Conservation (phyloP, 2,797 vertebrate genomes). For the Vireo griseus region DNA sequence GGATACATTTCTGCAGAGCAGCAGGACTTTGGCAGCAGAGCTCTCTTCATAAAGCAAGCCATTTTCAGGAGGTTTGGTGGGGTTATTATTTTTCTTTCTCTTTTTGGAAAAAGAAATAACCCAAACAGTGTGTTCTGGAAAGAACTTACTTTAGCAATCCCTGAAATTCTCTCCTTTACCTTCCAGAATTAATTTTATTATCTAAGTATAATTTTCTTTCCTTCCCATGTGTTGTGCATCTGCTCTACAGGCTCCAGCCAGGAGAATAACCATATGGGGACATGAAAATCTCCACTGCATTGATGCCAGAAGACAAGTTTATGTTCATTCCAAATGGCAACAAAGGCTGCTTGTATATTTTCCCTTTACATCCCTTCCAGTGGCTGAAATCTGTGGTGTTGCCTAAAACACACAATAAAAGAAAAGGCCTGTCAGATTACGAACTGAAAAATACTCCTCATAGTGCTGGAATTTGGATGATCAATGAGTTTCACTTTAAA, state of each 20-base stretch:
- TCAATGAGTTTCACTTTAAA: background rate
- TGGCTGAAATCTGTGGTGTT: background rate
- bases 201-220: slow-evolving; percentile 19
- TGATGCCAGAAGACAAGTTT: slow-evolving; percentile 58
- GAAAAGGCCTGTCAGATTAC: background rate
- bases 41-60: slow-evolving; percentile 17
- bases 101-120: slow-evolving; percentile 7
- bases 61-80: background rate
- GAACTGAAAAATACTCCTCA: background rate
- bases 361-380: background rate
- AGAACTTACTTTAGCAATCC: background rate
- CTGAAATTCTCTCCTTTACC: slow-evolving; percentile 28
- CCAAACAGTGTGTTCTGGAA: background rate
- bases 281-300: slow-evolving; percentile 50
- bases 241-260: slow-evolving; percentile 35
- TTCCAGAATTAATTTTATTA: slow-evolving; percentile 27
- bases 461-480: background rate
- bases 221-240: slow-evolving; percentile 62
- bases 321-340: slow-evolving; percentile 57
- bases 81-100: background rate
- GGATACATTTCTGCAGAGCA: slow-evolving; percentile 31
- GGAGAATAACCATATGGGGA: slow-evolving; percentile 61
- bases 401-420: slow-evolving; percentile 4
- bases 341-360: slow-evolving; percentile 31
- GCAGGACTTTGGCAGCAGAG: slow-evolving; percentile 33